phyloP scores from a whole-genome alignment of 2,888 invertebrate species.

The Chrysolina oricalcia region DNA sequence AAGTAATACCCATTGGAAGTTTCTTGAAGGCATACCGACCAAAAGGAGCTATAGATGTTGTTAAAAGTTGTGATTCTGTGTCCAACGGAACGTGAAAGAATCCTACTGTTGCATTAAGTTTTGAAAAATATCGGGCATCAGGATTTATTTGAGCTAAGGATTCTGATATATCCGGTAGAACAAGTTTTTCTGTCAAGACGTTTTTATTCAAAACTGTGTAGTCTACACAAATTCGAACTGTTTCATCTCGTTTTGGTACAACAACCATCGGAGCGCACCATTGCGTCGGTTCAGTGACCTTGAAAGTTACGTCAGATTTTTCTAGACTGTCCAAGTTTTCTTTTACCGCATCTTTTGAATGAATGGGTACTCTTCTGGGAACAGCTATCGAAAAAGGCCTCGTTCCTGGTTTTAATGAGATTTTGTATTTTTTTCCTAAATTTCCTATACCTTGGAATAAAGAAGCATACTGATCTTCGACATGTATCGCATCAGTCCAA shows the following conservation, averaged over 20 bases:
- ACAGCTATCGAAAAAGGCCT: neutral
- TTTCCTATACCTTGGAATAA: neutral
- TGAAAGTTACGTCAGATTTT: neutral
- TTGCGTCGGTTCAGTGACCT: neutral
- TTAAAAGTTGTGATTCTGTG: neutral
- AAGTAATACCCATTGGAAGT: neutral
- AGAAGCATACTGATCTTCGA: neutral
- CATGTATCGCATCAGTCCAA: neutral
- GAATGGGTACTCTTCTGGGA: neutral
- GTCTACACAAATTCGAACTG: neutral
- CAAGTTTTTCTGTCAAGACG: neutral
- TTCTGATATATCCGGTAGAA: neutral
- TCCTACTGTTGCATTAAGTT: neutral
- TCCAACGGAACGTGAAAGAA: neutral
- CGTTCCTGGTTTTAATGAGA: neutral
- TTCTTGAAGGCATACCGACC: neutral
- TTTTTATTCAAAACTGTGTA: neutral
- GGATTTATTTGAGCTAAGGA: neutral
- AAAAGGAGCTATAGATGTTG: neutral
- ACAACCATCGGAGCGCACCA: too few species aligned
- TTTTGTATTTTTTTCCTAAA: neutral
- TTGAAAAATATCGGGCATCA: neutral
- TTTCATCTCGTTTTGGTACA: too few species aligned
- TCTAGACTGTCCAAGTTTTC: neutral
- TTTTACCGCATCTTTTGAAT: neutral